Conservation (phyloP, 2,113 vertebrate genomes). For the Rhabdomys dilectus region DNA sequence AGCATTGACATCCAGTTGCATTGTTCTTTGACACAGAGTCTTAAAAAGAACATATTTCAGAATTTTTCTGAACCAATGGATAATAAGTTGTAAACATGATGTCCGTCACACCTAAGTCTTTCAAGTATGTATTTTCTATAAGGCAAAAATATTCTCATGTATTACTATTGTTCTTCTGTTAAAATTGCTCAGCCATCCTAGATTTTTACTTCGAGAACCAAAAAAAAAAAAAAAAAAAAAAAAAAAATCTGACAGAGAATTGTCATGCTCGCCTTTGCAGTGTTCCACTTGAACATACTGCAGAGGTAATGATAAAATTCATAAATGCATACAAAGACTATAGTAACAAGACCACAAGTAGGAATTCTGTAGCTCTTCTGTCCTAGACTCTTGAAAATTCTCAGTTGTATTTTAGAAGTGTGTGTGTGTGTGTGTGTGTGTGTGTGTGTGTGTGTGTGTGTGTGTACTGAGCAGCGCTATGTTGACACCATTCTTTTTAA, state of each 20-base stretch:
- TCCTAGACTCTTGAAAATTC: conserved; percentile 16
- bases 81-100: background rate
- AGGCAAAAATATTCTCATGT: background rate
- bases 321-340: background rate
- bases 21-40: background rate
- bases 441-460: background rate
- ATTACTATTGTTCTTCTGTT: background rate
- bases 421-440: background rate
- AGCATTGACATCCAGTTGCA: background rate
- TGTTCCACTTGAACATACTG: background rate
- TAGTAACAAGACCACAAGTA: background rate
- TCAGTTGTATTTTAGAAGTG: background rate
- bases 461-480: conserved; percentile 32
- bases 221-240: background rate
- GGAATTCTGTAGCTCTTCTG: conserved; percentile 3
- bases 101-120: background rate
- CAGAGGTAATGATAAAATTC: conserved; percentile 19
- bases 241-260: conserved; percentile 1
- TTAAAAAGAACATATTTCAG: conserved; percentile 29
- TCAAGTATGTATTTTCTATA: conserved; percentile 43
- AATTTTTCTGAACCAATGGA: conserved; percentile 14
- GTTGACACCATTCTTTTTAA: conserved; percentile 22
- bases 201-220: background rate
- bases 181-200: conserved; percentile 15
- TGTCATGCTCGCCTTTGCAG: background rate